These are phyloP conservation scores for Patella caerulea DNA, from an alignment of 2,888 invertebrate genomes.

Conservation along the genomic window DNA sequence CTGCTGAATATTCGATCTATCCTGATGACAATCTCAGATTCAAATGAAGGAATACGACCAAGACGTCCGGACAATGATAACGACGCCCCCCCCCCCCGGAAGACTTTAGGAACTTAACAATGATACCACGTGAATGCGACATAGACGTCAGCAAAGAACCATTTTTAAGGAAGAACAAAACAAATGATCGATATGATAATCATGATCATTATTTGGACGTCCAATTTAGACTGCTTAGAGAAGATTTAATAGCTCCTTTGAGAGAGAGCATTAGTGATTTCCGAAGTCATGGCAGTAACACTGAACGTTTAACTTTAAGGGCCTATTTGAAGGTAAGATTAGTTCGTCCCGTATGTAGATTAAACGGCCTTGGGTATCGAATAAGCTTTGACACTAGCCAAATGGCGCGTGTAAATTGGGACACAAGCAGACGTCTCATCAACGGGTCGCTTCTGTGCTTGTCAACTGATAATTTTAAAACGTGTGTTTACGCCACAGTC, in stretches of 20 bases:
- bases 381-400: constrained; percentile 39
- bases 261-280: constrained; percentile 78
- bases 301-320: constrained; percentile 24
- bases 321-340: constrained; percentile 55
- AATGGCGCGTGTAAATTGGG: constrained; percentile 65
- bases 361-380: constrained; percentile 45
- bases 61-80: constrained; percentile 21
- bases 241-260: constrained; percentile 84
- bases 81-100: constrained; percentile 71
- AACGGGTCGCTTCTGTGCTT: constrained; percentile 83
- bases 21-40: no score
- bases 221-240: constrained; percentile 83
- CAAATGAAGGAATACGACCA: background rate
- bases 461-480: constrained; percentile 79
- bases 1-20: background rate
- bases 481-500: constrained; percentile 79
- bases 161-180: constrained; percentile 76
- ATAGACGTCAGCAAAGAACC: constrained; percentile 58
- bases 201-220: constrained; percentile 81
- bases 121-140: constrained; percentile 63
- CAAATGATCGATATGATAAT: constrained; percentile 77
- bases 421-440: constrained; percentile 77
- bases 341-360: constrained; percentile 39
- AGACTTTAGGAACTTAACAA: constrained; percentile 64
- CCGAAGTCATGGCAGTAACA: constrained; percentile 41